Evolutionary conservation across 2,113 vertebrate species (phyloP), one percentile per base, ranked within the genome.

Genomic region (Neotoma lepida): DNA sequence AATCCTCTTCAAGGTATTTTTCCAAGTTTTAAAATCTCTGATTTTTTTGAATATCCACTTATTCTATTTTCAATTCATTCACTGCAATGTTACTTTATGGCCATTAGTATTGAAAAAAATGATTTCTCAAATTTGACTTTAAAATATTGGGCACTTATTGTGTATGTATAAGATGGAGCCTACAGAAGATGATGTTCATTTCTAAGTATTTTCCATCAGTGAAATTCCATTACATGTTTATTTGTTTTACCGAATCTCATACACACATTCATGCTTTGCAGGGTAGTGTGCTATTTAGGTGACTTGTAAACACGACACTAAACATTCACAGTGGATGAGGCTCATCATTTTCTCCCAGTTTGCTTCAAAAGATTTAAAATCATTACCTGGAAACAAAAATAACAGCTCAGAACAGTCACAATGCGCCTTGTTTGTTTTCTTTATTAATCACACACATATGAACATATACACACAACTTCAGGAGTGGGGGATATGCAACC

Each of bases 61-160:
- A 92, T 82, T 10, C 26, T 73, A 64, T 28, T 80, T 94, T 91
- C 30, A 71, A 18, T 68, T 89, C 4, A 90, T 64, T 91, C 28
- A 41, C 46, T 82, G 17, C 63, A 78, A 54, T 33, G 2, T 91
- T 86, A 90, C 17, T 66, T 84, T 76, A 28, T 86, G 68, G 87
- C 93, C 58, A 35, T 86, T 92, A 88, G 78, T 92, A 78, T 64
- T 92, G 92, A 84, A 77, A 73, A 44, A 18, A 84, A 64, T 73
- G 74, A 70, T 33, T 81, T 41, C 41, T 88, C 90, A 33, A 46
- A 6, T 86, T 30, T 66, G 70, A 89, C 66, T 92, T 95, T 63
- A 90, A 94, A 92, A 73, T 22, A 35, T 68, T 66, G 51, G 58
- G 9, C 66, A 2, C 4, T 39, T 84, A 96, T 78, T 66, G 18